Conservation (phyloP, 92 coral and sea anemone genomes). For the Umimayanthus chanpuru region DNA sequence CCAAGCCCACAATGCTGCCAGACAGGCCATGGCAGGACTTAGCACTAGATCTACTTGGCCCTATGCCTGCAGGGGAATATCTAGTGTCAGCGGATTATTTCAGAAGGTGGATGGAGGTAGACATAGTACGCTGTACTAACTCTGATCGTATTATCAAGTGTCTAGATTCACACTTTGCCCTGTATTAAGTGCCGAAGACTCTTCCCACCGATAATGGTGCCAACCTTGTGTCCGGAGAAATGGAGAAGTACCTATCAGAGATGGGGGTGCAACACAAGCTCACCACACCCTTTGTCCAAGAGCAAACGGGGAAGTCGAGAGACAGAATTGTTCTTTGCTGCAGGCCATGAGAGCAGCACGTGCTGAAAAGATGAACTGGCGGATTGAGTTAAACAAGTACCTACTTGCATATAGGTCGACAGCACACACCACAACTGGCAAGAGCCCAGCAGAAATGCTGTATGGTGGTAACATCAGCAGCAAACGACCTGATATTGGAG, state of each 20-base stretch:
- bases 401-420: slow-evolving; percentile 16
- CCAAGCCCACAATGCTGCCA: no score
- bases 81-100: slow-evolving; percentile 50
- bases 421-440: slow-evolving; percentile 55
- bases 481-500: not conserved
- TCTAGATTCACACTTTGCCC: slow-evolving; percentile 40
- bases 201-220: slow-evolving; percentile 55
- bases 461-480: no score
- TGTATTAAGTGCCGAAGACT: slow-evolving; percentile 40
- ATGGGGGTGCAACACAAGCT: slow-evolving; percentile 39
- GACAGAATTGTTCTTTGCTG: slow-evolving; percentile 55
- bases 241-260: slow-evolving; percentile 44
- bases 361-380: slow-evolving; percentile 9
- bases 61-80: slow-evolving; percentile 60
- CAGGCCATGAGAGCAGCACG: slow-evolving; percentile 45
- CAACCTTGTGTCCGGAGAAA: no score
- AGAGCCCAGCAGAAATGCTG: slow-evolving; percentile 50
- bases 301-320: slow-evolving; percentile 44
- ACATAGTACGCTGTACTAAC: no score
- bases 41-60: slow-evolving; percentile 55
- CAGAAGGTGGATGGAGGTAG: slow-evolving; percentile 63
- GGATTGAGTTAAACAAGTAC: slow-evolving; percentile 41
- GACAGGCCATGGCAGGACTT: no score
- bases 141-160: not conserved
- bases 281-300: slow-evolving; percentile 58